phyloP scores from a whole-genome alignment of 92 coral and sea anemone species.

The Chrysogorgia sp. region DNA sequence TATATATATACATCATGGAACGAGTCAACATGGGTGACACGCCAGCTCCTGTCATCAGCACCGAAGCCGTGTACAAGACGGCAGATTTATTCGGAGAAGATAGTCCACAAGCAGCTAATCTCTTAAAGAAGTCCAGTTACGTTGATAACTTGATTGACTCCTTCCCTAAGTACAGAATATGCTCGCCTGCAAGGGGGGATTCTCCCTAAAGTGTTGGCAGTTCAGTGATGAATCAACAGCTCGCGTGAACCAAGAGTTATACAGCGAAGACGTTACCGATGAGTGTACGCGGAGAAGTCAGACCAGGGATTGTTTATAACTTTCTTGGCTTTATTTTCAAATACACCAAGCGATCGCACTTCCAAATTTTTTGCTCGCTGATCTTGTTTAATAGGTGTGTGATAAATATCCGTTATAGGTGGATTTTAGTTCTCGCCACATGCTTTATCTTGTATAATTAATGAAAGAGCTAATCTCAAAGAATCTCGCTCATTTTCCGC shows the following conservation, averaged over 20 bases:
- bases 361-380: too few relatives aligned
- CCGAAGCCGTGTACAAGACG: constrained; percentile 70
- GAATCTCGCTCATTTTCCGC: too few relatives aligned
- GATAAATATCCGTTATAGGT: too few relatives aligned
- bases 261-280: constrained; percentile 32
- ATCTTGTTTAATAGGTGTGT: too few relatives aligned
- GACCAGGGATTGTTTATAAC: constrained; percentile 34
- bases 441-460: too few relatives aligned
- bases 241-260: neutral
- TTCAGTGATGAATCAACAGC: constrained; percentile 13
- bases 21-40: constrained; percentile 66
- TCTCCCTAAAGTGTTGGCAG: constrained; percentile 26
- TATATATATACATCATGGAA: constrained; percentile 41
- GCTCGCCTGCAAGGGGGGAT: constrained; percentile 39
- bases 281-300: constrained; percentile 29
- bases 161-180: constrained; percentile 31
- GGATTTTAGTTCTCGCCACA: too few relatives aligned
- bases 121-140: constrained; percentile 58
- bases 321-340: constrained; percentile 69
- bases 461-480: too few relatives aligned
- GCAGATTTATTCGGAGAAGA: constrained; percentile 61
- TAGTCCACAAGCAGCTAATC: constrained; percentile 53
- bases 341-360: constrained; percentile 49
- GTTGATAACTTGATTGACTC: constrained; percentile 68
- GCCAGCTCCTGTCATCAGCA: constrained; percentile 66